phyloP scores from a whole-genome alignment of 1,140 invertebrate genomes.

The Amphibalanus amphitrite region DNA sequence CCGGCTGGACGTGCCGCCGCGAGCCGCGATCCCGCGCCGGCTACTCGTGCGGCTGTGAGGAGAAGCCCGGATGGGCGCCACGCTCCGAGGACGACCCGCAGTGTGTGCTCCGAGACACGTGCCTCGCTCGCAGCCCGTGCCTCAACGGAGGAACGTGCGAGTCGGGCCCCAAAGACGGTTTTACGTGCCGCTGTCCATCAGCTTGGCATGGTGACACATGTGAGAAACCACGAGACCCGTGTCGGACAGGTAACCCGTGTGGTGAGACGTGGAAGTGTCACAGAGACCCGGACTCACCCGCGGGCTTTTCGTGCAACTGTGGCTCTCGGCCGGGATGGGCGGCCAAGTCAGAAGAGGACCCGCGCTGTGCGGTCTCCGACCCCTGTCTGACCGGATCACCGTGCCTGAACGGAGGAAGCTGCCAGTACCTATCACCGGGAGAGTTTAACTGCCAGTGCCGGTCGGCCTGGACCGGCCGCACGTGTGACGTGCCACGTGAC shows the following conservation, averaged over 20 bases:
- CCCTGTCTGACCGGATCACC: neutral
- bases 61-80: neutral
- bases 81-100: neutral
- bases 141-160: neutral
- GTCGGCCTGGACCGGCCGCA: slow-evolving; percentile 44
- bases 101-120: neutral
- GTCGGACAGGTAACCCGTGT: neutral
- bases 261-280: neutral
- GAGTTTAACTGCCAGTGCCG: slow-evolving; percentile 59
- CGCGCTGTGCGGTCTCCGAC: neutral
- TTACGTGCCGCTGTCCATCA: neutral
- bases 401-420: slow-evolving; percentile 35
- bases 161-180: neutral
- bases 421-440: slow-evolving; percentile 51
- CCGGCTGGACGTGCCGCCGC: neutral
- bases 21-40: neutral
- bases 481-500: neutral
- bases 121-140: neutral
- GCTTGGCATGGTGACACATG: neutral
- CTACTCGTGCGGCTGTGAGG: neutral
- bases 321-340: neutral
- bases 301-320: neutral
- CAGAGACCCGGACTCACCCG: neutral
- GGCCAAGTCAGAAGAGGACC: neutral
- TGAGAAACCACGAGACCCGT: neutral